phyloP scores from a whole-genome alignment of 2,113 vertebrate species.

The Podocnemis expansa region DNA sequence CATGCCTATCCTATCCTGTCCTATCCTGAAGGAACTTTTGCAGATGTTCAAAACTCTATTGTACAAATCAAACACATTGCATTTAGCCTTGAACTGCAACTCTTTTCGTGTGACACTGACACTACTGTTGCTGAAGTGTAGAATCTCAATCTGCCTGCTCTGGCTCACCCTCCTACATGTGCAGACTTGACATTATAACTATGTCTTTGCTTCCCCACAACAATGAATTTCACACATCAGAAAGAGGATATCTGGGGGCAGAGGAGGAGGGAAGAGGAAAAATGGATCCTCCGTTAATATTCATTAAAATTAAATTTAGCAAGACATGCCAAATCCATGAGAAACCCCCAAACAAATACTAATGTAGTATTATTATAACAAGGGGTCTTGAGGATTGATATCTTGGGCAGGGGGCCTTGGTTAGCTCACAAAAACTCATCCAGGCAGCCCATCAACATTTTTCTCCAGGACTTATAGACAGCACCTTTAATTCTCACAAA shows the following conservation, averaged over 20 bases:
- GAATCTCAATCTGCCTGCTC: not conserved
- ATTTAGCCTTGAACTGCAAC: not conserved
- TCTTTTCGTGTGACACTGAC: not conserved
- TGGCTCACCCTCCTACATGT: not conserved
- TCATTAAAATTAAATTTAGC: not conserved
- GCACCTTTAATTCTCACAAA: not conserved
- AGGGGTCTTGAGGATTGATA: not conserved
- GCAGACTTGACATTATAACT: not conserved
- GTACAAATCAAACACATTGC: not conserved
- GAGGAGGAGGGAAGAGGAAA: not conserved
- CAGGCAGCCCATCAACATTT: not conserved
- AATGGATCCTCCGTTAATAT: not conserved
- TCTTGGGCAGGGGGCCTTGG: not conserved
- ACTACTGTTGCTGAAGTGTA: not conserved
- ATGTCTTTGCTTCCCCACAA: not conserved
- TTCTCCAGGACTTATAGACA: not conserved
- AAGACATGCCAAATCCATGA: not conserved
- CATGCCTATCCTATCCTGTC: not conserved
- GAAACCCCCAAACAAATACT: not conserved
- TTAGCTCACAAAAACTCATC: not conserved
- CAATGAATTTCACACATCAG: not conserved
- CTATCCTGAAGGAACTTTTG: not conserved
- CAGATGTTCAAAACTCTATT: not conserved
- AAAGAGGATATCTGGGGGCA: not conserved
- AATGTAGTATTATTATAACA: not conserved